Percentiles rank a stretch among this genome's conserved stretches.
These are phyloP conservation scores for Heterohyrax brucei DNA, from an alignment of 2,797 vertebrate species.

Conservation along the genomic window DNA sequence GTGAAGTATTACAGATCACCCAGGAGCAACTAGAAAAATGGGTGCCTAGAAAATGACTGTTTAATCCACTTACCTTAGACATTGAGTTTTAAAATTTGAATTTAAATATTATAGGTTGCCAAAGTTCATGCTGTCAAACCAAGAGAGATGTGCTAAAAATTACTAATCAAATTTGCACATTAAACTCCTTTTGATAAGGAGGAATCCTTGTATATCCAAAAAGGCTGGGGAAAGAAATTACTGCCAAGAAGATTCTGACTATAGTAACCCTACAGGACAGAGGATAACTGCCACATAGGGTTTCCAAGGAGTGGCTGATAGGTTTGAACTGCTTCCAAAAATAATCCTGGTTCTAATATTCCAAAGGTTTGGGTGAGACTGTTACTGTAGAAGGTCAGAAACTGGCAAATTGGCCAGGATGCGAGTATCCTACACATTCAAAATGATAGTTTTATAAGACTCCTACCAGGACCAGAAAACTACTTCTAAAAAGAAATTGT, in stretches of 20 bases:
- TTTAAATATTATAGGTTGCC: background rate
- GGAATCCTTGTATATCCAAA: background rate
- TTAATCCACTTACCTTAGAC: background rate
- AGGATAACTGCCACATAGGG: too few relatives aligned
- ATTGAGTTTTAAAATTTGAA: conserved; percentile 14
- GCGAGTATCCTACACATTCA: background rate
- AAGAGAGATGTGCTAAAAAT: background rate
- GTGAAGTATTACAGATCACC: conserved; percentile 5
- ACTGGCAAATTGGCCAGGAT: background rate
- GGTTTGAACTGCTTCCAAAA: too few relatives aligned
- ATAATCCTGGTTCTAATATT: background rate
- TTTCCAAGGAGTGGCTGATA: too few relatives aligned
- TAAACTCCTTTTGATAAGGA: background rate
- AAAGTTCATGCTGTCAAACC: background rate
- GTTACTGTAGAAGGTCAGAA: background rate
- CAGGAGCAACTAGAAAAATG: background rate
- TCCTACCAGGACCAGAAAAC: background rate
- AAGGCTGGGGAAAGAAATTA: background rate
- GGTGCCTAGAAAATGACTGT: conserved; percentile 2
- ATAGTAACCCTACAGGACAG: too few relatives aligned
- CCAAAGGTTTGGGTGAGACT: background rate
- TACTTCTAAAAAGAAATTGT: conserved; percentile 19
- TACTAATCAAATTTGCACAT: background rate
- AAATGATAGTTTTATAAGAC: conserved; percentile 5
- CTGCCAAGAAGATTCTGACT: too few relatives aligned